Percentiles rank a stretch among this genome's conserved stretches.
These are phyloP conservation scores for Clinocottus analis DNA, from an alignment of 2,113 vertebrate genomes.

Conservation along the genomic window DNA sequence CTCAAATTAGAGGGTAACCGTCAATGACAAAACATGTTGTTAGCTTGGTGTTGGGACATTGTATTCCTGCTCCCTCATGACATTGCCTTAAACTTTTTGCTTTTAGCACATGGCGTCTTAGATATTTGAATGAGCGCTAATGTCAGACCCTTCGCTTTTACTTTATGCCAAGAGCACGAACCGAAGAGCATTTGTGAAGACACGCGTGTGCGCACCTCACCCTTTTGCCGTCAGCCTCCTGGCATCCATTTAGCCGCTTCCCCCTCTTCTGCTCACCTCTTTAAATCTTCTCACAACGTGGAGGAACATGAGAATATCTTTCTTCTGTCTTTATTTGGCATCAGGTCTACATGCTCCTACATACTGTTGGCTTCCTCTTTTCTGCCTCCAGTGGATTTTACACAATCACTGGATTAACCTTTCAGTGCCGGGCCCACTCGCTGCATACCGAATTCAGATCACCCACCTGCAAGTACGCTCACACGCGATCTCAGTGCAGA, in stretches of 20 bases:
- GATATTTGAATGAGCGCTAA: slow-evolving; percentile 36
- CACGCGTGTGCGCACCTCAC: background rate
- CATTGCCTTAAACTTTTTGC: slow-evolving; percentile 43
- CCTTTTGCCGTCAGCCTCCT: slow-evolving; percentile 27
- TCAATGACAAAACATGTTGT: slow-evolving; percentile 42
- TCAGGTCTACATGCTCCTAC: slow-evolving; percentile 29
- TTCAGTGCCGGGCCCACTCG: slow-evolving; percentile 23
- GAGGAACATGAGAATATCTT: slow-evolving; percentile 8
- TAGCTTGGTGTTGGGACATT: background rate
- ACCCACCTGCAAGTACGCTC: background rate
- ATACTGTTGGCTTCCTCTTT: slow-evolving; percentile 23
- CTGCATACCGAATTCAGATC: slow-evolving; percentile 46
- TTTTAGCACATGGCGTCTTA: background rate
- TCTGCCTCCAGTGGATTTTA: slow-evolving; percentile 51
- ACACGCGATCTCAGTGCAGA: background rate
- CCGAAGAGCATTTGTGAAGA: slow-evolving; percentile 31
- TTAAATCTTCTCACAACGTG: slow-evolving; percentile 22
- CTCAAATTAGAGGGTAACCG: slow-evolving; percentile 49
- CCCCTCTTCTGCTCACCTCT: slow-evolving; percentile 21
- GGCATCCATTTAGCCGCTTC: slow-evolving; percentile 35
- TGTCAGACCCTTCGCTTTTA: slow-evolving; percentile 11
- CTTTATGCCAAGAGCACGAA: slow-evolving; percentile 24
- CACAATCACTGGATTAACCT: slow-evolving; percentile 61
- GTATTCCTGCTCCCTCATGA: slow-evolving; percentile 12
- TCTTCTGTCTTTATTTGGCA: slow-evolving; percentile 29